Evolutionary conservation across 2,113 vertebrate species (phyloP), one percentile per base, ranked within the genome.

Genomic region (Columba janthina): DNA sequence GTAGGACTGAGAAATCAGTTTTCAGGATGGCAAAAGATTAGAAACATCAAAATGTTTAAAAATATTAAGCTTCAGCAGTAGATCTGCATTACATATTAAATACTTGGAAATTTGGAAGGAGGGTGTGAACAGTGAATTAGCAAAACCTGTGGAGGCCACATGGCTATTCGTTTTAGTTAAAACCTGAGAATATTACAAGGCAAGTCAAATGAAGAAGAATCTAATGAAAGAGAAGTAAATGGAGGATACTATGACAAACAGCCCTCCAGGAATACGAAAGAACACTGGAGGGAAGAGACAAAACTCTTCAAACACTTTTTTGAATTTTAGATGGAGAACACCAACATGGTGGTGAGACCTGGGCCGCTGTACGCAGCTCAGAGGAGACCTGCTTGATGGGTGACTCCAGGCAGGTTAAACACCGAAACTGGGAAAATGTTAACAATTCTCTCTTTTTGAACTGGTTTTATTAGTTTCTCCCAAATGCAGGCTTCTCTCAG

Each of bases 231-330:
- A 36, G 10, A 76, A 61, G 26, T 60, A 53, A 86, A 64, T 25
- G 26, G 40, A 64, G 15, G 12, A 31, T 53, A 53, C 24, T 0
- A 0, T 18, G 25, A n/a, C 0, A 1, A 88, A 48, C 1, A 2
- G 24, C 48, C 50, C 31, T 90, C 15, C 18, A 5, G 1, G 53
- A 57, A 24, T 20, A 22, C 2, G 13, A 81, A 84, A 36, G 22
- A 83, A 28, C 51, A 70, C 7, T 36, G 24, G 13, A 57, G 9
- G 25, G 36, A 84, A 46, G 86, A 64, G 18, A 77, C 29, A 60
- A 42, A 89, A 28, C 32, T 32, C 21, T 51, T 58, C n/a, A 72
- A 57, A 53, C 5, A 19, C 3, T 48, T 83, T 38, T 34, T 36
- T 50, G 5, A 50, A 57, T 66, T 72, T 88, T 28, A 62, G 57